Evolutionary conservation across 2,888 invertebrate genomes (phyloP).

Genomic region (Drosophila borborema): DNA sequence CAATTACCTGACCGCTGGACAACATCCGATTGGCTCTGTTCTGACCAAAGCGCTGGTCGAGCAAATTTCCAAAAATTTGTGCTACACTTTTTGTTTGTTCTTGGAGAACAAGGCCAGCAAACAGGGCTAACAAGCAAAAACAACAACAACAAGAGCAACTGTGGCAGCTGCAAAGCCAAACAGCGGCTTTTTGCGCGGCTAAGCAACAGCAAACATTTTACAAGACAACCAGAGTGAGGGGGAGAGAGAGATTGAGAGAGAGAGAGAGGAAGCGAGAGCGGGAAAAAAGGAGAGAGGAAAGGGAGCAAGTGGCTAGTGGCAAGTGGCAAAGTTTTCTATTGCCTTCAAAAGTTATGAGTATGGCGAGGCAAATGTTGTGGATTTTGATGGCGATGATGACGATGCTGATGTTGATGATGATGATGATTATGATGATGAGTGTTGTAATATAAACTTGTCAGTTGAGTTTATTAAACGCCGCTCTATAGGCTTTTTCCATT

Average conservation of each 20-base stretch:
- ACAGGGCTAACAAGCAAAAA: slow-evolving; percentile 25
- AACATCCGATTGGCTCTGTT: slow-evolving; percentile 32
- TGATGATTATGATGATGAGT: slow-evolving; percentile 47
- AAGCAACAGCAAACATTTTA: slow-evolving; percentile 40
- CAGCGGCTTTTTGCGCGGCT: slow-evolving; percentile 41
- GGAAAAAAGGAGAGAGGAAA: slow-evolving; percentile 43
- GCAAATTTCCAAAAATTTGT: slow-evolving; percentile 34
- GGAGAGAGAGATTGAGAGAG: too few species aligned
- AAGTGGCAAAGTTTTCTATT: slow-evolving; percentile 21
- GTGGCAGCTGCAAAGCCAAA: slow-evolving; percentile 21
- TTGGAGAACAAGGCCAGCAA: slow-evolving; percentile 21
- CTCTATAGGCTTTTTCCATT: slow-evolving; percentile 1
- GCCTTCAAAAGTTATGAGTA: slow-evolving; percentile 28
- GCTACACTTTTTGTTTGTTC: slow-evolving; percentile 33
- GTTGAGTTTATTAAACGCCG: slow-evolving; percentile 39
- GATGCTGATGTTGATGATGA: not conserved
- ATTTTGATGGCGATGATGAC: slow-evolving; percentile 56
- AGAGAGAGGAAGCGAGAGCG: not conserved
- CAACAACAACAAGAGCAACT: slow-evolving; percentile 10
- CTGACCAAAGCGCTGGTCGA: slow-evolving; percentile 13
- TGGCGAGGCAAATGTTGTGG: slow-evolving; percentile 25
- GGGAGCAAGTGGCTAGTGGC: slow-evolving; percentile 27
- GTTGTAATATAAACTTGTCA: slow-evolving; percentile 24
- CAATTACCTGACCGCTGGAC: slow-evolving; percentile 70
- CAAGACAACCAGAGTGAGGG: slow-evolving; percentile 37